Base-by-base conservation (phyloP, 2,888 invertebrate species). In the Stenodera caucasica region DNA sequence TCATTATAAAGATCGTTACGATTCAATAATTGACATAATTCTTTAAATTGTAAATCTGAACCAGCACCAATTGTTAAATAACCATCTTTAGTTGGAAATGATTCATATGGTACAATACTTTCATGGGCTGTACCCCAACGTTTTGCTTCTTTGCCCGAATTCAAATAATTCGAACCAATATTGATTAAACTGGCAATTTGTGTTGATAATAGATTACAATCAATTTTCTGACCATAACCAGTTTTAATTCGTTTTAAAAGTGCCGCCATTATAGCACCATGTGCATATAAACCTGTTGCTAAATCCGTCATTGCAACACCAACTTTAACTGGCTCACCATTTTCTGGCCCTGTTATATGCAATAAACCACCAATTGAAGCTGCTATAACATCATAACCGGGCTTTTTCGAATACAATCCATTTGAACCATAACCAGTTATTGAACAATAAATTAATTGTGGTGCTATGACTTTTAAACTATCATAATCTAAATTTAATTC, bases 321-420 rank as follows among this genome's bases (percentile, higher is more conserved):
- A 12, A 90, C 89, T 81, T 97, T 96, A 64, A 91, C 91, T 0
- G 98, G 97, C 40, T 88, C 89, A 0, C 96, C 94, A 70, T 88
- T 82, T 69, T 83, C 83, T 52, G 92, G 89, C 0, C 98, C 98
- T 0, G 98, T 98, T 23, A 94, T 90, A 74, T 94, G 88, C 23
- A 98, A 73, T 0, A 98, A 82, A 0, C 98, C 98, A 3, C 96
- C 97, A 71, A 95, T 84, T 0, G 96, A 97, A 12, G 96, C 90
- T 0, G 96, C 96, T 68, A 98, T 94, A 0, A 96, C 94, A 82
- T 98, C 98, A 80, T 96, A 98, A 69, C 98, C 98, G n/a, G 96
- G 94, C 70, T 90, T 88, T 21, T 85, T 84, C 2, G 86, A 83
- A 80, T 96, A 97, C 0, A 96, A 96, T 0, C 98, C 98, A 26